phyloP scores from a whole-genome alignment of 2,113 vertebrate genomes.

The Montifringilla adamsi region DNA sequence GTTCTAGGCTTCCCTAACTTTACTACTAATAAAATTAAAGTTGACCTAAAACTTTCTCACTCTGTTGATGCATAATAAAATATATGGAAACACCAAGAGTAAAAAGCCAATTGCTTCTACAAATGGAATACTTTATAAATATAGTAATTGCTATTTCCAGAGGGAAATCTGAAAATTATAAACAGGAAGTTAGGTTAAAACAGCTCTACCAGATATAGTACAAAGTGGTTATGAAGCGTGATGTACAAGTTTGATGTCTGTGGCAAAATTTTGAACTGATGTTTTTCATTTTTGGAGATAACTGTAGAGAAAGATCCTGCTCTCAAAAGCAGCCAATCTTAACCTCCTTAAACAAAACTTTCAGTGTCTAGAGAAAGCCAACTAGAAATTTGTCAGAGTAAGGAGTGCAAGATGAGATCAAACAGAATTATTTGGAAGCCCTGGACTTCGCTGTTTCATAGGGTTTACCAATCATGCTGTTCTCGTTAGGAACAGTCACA shows the following conservation, averaged over 20 bases:
- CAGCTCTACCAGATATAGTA: conserved; percentile 53
- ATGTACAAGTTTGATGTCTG: conserved; percentile 25
- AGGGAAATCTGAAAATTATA: conserved; percentile 53
- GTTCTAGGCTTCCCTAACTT: conserved; percentile 63
- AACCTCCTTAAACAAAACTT: conserved; percentile 2
- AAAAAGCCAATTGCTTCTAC: conserved; percentile 71
- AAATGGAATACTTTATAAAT: conserved; percentile 69
- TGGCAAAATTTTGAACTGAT: conserved; percentile 56
- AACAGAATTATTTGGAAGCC: conserved; percentile 54
- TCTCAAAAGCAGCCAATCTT: conserved; percentile 7
- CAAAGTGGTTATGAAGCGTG: conserved; percentile 7
- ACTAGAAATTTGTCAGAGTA: conserved; percentile 25
- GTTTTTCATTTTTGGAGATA: conserved; percentile 52
- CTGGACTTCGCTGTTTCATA: conserved; percentile 42
- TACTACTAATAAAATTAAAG: conserved; percentile 71
- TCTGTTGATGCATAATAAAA: conserved; percentile 67
- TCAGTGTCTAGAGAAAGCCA: not conserved
- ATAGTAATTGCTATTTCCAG: conserved; percentile 62
- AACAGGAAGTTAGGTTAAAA: conserved; percentile 64
- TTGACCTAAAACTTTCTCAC: conserved; percentile 58
- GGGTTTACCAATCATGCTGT: conserved; percentile 17
- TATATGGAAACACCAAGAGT: conserved; percentile 68
- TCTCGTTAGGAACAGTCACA: not conserved
- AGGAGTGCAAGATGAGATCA: conserved; percentile 54
- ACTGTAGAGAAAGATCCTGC: conserved; percentile 10